Base-by-base conservation (phyloP, 1,140 invertebrate genomes). In the Leptopilina boulardi region DNA sequence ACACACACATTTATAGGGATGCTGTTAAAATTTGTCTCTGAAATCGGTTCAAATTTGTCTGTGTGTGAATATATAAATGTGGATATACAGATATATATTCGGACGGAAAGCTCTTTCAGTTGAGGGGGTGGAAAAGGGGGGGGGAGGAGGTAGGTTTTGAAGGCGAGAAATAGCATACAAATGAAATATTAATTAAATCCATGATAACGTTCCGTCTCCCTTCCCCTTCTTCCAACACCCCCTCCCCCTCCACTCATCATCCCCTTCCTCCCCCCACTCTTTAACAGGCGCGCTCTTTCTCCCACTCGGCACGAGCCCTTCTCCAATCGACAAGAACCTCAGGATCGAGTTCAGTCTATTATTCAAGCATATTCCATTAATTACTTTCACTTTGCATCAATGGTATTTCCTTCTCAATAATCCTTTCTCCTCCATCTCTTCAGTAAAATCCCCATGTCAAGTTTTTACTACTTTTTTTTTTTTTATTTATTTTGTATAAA, bases 131-230 rank as follows among this genome's bases (percentile, higher is more conserved):
- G 74, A 15, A 41, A 21, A 34, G 30, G 30, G 30, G 30, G n/a
- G 34, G 9, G 9, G 8, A 9, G 34, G 34, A 9, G 34, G 34
- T 6, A 38, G 34, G 34, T 38, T 41, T 71, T 47, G 54, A 77
- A 83, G 80, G 44, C 73, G 82, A 81, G 84, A 80, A 86, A 86
- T 86, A 86, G 83, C 77, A 86, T 87, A 84, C 85, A 87, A 87
- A 86, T 87, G 85, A 87, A 87, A 87, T 87, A 87, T 87, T 87
- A 87, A 87, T 87, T 87, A 87, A 87, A 86, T 86, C 84, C 85
- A 85, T 83, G 83, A 86, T 85, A 87, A 86, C 84, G 83, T 77
- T 77, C 78, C 71, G 44, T 56, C 80, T 72, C 76, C 71, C 19
- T 51, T 21, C 19, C 44, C 47, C 74, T 23, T 73, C 19, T 41